Evolutionary conservation across 2,797 vertebrate genomes (phyloP), one percentile per base, ranked within the genome.

Genomic region (Miichthys miiuy): DNA sequence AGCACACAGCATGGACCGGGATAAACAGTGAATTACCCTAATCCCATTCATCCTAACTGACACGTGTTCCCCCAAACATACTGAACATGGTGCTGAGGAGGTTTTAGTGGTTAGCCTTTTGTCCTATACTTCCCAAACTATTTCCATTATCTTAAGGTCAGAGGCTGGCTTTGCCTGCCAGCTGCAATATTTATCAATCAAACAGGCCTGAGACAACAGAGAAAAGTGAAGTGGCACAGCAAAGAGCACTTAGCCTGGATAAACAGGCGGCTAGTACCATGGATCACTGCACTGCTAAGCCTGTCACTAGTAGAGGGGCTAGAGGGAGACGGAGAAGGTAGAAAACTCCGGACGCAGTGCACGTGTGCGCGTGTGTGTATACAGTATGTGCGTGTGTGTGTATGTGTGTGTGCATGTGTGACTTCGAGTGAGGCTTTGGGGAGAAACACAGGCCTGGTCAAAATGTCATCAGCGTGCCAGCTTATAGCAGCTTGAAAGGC

Each of bases 401-500:
- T 68, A 56, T 75, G 50, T 80, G 72, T 75, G 79, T 57, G 57
- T 69, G 66, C 18, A 20, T 73, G 79, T 85, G 80, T 84, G 72
- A 82, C 86, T 90, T 72, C 52, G 81, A 89, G 89, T 89, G 74
- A 90, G 85, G 91, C 89, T 94, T 92, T 88, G 83, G 91, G 90
- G 91, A 89, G 87, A 88, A 93, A 94, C 89, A 92, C 85, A 93
- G 84, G 90, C 85, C 89, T 89, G 93, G 95, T 95, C 93, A 94
- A 93, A 95, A 95, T 95, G 92, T 94, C 94, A 95, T 94, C 93
- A 92, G 86, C 84, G 89, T 92, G 88, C 92, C 88, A 92, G 93
- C 93, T 95, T 93, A 94, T 91, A 93, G 90, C 91, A 92, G 93
- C 93, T 95, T 94, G 92, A 94, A 94, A 93, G 93, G 94, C 94